These are phyloP conservation scores for Aphis gossypii DNA, from an alignment of 1,140 invertebrate genomes.

Conservation along the genomic window DNA sequence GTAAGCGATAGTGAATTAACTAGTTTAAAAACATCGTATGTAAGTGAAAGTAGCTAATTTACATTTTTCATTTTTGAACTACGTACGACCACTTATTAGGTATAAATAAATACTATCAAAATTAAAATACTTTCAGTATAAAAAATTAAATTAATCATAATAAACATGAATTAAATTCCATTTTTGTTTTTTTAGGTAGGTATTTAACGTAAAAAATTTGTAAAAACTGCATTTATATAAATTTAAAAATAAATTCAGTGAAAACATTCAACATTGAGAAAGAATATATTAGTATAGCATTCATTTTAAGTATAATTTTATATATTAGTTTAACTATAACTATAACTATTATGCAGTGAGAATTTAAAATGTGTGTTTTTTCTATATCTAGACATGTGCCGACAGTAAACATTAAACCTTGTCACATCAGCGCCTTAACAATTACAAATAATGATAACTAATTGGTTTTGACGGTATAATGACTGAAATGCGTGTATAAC, in stretches of 20 bases:
- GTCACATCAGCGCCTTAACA: conserved; percentile 17
- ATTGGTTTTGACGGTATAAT: neutral
- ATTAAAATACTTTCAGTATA: neutral
- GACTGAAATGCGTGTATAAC: conserved; percentile 31
- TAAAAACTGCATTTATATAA: neutral
- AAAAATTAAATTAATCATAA: neutral
- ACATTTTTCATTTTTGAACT: neutral
- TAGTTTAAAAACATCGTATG: neutral
- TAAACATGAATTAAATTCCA: neutral
- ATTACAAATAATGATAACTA: conserved; percentile 46
- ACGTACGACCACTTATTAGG: neutral
- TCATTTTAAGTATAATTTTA: neutral
- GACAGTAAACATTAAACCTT: conserved; percentile 21
- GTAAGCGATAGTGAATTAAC: neutral
- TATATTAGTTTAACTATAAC: neutral
- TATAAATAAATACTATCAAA: neutral
- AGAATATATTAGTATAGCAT: neutral
- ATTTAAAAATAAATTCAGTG: neutral
- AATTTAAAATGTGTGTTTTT: neutral
- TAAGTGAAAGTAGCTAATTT: neutral
- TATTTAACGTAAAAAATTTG: neutral
- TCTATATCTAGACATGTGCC: neutral
- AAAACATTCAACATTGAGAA: no score
- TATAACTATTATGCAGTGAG: neutral
- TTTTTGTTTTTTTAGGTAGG: neutral